Evolutionary conservation across 2,113 vertebrate genomes (phyloP), one percentile per base, ranked within the genome.

Genomic region (Petrocephalus microphthalmus): DNA sequence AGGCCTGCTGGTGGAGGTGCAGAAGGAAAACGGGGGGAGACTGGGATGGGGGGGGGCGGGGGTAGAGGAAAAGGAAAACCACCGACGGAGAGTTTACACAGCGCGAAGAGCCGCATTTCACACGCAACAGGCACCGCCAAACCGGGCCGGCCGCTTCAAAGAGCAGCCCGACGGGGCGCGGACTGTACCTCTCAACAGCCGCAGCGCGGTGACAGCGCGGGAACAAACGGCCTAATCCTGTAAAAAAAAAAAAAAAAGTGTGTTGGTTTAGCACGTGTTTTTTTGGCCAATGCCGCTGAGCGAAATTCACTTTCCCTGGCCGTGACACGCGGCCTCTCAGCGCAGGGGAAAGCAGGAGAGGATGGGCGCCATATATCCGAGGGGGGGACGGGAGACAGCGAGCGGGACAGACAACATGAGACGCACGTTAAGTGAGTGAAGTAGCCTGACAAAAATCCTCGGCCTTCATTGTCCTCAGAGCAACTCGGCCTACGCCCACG

Each of bases 1-100:
- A 94, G 91, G 90, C 88, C 91, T 94, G 92, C 5, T 86, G 92
- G 88, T 85, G 85, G 60, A n/a, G 37, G 37, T 49, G 57, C 5
- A 13, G 29, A 74, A 2, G 13, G 33, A 42, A 42, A 42, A 91
- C 45, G 51, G 37, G 5, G 37, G 54, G 33, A 53, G 53, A 22
- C 11, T n/a, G 56, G 53, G 54, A 45, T 64, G 57, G 11, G 17
- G 87, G 92, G 85, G 85, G 83, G 29, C 84, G 57, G 3, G 51
- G 56, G 57, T 49, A 52, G 78, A 78, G 56, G 71, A 71, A 25
- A 53, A 56, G 13, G 53, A 54, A 20, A 25, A 53, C 10, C 49
- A 25, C 74, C 25, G 19, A 57, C 20, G 17, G 54, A n/a, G 25
- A 64, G 33, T 37, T 22, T n/a, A 71, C 51, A 45, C 8, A 33